phyloP scores from a whole-genome alignment of 1,140 invertebrate species.

The Gryon sp. region DNA sequence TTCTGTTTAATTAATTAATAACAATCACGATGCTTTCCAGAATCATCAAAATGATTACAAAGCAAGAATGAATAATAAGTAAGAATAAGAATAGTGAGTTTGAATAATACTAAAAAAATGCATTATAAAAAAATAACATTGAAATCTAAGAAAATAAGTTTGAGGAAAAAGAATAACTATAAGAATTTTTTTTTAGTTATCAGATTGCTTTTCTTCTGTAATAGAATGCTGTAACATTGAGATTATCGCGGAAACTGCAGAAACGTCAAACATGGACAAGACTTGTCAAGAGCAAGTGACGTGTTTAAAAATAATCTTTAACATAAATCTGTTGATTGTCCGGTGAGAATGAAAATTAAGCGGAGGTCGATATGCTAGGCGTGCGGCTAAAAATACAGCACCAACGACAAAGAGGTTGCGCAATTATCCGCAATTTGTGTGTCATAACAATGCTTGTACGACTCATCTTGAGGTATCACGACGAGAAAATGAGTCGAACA shows the following conservation, averaged over 20 bases:
- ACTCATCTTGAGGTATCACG: slow-evolving; percentile 39
- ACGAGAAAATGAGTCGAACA: slow-evolving; percentile 45
- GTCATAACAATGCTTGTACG: slow-evolving; percentile 46
- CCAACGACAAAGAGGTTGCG: slow-evolving; percentile 26
- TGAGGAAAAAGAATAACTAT: too few relatives aligned
- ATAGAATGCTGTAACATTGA: background rate
- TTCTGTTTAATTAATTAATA: too few relatives aligned
- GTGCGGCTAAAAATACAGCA: slow-evolving; percentile 45
- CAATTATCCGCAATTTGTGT: slow-evolving; percentile 55
- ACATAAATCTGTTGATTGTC: slow-evolving; percentile 52
- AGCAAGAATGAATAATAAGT: too few relatives aligned
- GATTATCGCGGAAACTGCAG: slow-evolving; percentile 8
- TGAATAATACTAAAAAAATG: too few relatives aligned
- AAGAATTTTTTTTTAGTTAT: too few relatives aligned
- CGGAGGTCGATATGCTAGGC: slow-evolving; percentile 52
- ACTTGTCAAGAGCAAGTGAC: slow-evolving; percentile 43
- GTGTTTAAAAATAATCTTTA: slow-evolving; percentile 50
- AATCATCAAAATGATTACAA: too few relatives aligned
- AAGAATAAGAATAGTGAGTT: too few relatives aligned
- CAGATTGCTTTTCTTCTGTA: too few relatives aligned
- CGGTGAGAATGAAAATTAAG: slow-evolving; percentile 54
- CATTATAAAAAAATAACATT: too few relatives aligned
- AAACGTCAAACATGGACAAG: slow-evolving; percentile 42
- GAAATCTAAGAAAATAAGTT: too few relatives aligned
- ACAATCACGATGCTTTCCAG: too few relatives aligned